A percentile compares a stretch with the other conserved stretches of the same genome.
Conservation (phyloP, 2,797 vertebrate species). For the Nasua narica region DNA sequence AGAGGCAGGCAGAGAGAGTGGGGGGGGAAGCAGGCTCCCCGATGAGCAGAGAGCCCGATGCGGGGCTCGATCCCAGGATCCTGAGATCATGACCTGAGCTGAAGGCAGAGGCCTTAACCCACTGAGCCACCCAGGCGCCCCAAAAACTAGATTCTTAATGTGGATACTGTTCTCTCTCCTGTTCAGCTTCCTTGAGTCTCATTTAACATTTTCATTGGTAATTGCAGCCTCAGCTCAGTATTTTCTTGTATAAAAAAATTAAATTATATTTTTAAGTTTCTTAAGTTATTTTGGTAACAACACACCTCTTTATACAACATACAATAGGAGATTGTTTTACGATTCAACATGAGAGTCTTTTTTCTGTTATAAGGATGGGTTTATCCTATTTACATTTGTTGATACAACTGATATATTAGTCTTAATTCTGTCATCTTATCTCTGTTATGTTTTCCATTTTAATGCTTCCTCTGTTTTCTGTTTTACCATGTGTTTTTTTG, state of each 20-base stretch:
- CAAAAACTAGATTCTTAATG: not conserved
- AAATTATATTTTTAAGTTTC: constrained; percentile 1
- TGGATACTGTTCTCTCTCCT: not conserved
- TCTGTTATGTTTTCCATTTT: not conserved
- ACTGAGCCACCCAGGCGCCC: no score
- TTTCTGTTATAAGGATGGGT: not conserved
- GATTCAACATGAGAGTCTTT: not conserved
- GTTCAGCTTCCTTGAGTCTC: not conserved
- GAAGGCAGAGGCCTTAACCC: no score
- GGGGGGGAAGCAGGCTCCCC: no score
- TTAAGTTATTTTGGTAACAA: constrained; percentile 3
- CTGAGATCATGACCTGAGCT: no score
- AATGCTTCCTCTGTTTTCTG: not conserved
- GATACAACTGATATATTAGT: not conserved
- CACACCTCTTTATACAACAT: not conserved
- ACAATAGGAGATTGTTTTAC: not conserved
- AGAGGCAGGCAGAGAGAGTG: no score
- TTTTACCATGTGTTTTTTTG: constrained; percentile 18
- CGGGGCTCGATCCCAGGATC: no score
- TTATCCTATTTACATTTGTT: not conserved
- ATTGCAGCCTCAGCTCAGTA: not conserved
- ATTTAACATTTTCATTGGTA: not conserved
- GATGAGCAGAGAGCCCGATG: no score
- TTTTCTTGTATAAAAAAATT: not conserved
- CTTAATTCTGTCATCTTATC: constrained; percentile 21